Conservation (phyloP, 2,113 vertebrate species). For the Apus apus region DNA sequence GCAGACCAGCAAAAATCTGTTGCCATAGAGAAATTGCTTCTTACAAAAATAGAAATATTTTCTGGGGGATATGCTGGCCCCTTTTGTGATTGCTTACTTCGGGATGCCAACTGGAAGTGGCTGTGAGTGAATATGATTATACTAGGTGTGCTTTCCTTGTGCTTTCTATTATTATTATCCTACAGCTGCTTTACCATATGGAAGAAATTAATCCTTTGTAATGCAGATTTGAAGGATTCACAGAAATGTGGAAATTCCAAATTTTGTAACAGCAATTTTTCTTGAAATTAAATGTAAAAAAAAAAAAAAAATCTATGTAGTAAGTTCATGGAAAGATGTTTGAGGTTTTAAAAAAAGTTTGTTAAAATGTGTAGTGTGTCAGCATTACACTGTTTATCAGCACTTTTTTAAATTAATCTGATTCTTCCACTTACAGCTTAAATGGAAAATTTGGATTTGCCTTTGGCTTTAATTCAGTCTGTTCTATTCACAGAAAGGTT, state of each 20-base stretch:
- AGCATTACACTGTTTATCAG: background rate
- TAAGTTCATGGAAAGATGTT: background rate
- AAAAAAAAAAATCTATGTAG: background rate
- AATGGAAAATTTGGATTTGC: background rate
- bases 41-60: slow-evolving; percentile 57
- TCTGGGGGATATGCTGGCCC: background rate
- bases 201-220: background rate
- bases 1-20: slow-evolving; percentile 44
- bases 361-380: background rate
- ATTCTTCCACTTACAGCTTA: background rate
- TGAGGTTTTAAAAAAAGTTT: background rate
- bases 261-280: background rate
- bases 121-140: background rate
- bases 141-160: background rate
- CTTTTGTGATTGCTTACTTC: background rate
- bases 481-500: slow-evolving; percentile 14
- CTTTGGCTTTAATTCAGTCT: slow-evolving; percentile 11
- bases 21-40: slow-evolving; percentile 38
- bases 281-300: background rate
- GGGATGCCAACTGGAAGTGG: background rate
- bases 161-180: background rate
- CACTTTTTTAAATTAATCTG: background rate
- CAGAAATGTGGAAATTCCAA: background rate
- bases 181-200: background rate
- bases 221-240: background rate